Evolutionary conservation across 2,113 vertebrate genomes (phyloP).

Genomic region (Ictidomys tridecemlineatus): DNA sequence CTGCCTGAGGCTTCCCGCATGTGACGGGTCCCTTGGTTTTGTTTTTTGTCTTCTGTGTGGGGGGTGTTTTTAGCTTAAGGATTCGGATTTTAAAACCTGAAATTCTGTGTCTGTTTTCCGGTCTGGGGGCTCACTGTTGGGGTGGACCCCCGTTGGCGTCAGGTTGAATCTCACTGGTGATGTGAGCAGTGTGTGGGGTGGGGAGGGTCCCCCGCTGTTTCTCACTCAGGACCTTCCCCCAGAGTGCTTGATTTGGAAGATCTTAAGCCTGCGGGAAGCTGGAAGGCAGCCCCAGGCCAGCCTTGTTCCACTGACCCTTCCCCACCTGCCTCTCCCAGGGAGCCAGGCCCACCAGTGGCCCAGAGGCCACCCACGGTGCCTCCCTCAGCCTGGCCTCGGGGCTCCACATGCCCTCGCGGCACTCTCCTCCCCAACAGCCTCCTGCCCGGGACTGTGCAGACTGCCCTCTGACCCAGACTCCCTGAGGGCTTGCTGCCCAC

Average conservation of each 20-base stretch:
- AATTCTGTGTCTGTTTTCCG: not conserved
- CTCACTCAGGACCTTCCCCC: not conserved
- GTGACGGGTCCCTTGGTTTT: not conserved
- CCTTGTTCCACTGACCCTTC: not conserved
- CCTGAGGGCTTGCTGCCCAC: too few relatives aligned
- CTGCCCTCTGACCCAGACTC: not conserved
- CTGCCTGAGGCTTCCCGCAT: not conserved
- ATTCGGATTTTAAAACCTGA: not conserved
- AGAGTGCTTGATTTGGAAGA: not conserved
- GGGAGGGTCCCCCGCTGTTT: too few relatives aligned
- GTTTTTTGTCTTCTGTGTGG: not conserved
- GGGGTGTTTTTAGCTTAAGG: not conserved
- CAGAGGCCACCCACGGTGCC: too few relatives aligned
- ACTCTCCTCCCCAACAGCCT: too few relatives aligned
- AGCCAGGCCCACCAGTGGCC: too few relatives aligned
- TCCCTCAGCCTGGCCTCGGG: too few relatives aligned
- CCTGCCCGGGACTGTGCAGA: not conserved
- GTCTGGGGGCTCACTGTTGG: not conserved
- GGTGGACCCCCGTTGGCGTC: rapidly evolving
- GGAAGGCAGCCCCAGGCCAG: rapidly evolving
- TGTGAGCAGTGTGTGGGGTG: too few relatives aligned
- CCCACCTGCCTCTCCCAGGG: not conserved
- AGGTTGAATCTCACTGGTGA: not conserved
- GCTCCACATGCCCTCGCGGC: too few relatives aligned
- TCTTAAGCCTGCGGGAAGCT: not conserved